Evolutionary conservation across 2,113 vertebrate species (phyloP).

Genomic region (Neotragus moschatus): DNA sequence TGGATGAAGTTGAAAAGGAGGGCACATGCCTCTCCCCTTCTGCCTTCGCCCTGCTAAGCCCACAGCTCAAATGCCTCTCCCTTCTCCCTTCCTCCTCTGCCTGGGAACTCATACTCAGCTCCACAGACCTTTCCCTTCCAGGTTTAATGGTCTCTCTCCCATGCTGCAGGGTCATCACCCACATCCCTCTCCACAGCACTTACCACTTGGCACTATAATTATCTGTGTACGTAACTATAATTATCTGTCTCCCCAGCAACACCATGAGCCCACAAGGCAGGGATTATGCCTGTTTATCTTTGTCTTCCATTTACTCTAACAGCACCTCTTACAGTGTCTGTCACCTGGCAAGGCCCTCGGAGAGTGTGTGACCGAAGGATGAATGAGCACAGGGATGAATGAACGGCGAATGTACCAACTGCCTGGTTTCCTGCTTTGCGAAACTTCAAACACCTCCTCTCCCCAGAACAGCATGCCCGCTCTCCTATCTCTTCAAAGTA

Average conservation of each 20-base stretch:
- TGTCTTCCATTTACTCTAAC: not conserved
- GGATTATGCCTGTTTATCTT: not conserved
- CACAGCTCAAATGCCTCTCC: not conserved
- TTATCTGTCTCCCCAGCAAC: not conserved
- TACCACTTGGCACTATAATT: not conserved
- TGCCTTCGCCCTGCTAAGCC: not conserved
- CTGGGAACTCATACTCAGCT: not conserved
- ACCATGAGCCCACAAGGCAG: not conserved
- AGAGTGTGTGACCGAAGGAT: not conserved
- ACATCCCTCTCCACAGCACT: not conserved
- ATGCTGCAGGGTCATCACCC: not conserved
- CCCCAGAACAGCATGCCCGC: not conserved
- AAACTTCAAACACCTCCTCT: not conserved
- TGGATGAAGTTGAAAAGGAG: not conserved
- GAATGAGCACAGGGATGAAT: not conserved
- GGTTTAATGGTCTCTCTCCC: not conserved
- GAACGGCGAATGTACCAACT: not conserved
- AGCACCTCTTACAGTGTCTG: not conserved
- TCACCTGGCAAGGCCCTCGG: not conserved
- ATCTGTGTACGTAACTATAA: not conserved
- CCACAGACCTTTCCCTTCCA: not conserved
- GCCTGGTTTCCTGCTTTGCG: not conserved
- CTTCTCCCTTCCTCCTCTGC: not conserved
- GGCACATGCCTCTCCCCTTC: not conserved
- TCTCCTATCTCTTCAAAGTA: not conserved